Evolutionary conservation across 1,140 invertebrate species (phyloP), one percentile per base, ranked within the genome.

Genomic region (Wasmannia auropunctata): DNA sequence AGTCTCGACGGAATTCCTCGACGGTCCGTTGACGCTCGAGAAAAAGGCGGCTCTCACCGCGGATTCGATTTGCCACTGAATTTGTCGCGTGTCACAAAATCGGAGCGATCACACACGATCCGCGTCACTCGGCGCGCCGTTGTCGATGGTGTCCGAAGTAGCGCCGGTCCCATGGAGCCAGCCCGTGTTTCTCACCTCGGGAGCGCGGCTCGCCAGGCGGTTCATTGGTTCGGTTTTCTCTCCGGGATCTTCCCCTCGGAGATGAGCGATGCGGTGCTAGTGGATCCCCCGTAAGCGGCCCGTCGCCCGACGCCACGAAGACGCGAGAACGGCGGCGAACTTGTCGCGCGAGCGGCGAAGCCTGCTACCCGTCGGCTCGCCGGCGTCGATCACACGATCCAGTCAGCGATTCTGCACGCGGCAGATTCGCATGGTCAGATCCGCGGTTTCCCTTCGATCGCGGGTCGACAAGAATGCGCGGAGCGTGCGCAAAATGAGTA

Each of bases 131-230:
- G 83, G 31, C 85, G 80, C 74, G 54, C 25, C 49, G 79, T 67
- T 75, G 65, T 79, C 63, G 86, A 54, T 65, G 84, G 34, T 65
- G 77, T 65, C 79, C 83, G 56, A 34, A 72, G 51, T 75, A 63
- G 16, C 88, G 56, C 74, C 63, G 84, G 74, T 91, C 43, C 91
- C 91, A 91, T 90, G 83, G 88, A 58, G 75, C 84, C 90, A 88
- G 72, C 88, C 79, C 63, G 87, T 76, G 70, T 60, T 88, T 69
- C 69, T 85, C 86, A 77, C 87, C 46, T 84, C 90, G 60, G 65
- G 58, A 63, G 51, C 69, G 56, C 62, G 34, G 49, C 51, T 65
- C 51, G 54, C 34, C 49, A 25, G 34, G 51, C 63, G 81, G 83
- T 80, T 89, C 89, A 91, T 91, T 84, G 65, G 90, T 83, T 58